Evolutionary conservation across 2,888 invertebrate species (phyloP), one percentile per base, ranked within the genome.

Genomic region (Allygus modestus): DNA sequence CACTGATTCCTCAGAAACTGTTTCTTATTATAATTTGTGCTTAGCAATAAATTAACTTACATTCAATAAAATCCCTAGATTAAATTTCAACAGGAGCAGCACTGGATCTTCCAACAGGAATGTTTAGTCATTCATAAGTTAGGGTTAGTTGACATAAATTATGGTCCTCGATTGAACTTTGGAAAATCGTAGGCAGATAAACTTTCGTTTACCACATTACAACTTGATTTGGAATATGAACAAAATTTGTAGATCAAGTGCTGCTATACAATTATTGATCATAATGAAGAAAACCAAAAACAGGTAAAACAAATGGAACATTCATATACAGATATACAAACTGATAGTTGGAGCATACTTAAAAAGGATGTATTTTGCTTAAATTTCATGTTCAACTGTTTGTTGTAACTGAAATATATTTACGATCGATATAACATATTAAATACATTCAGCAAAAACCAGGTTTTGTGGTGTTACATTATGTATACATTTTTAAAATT

Each of bases 401-500:
- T 37, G 4, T 37, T 9, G 9, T 37, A 37, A 37, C 37, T 37
- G 9, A 37, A 37, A 37, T 37, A 37, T 9, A 37, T 37, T 37
- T 37, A 9, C 37, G 9, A 37, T 37, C 37, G 37, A 17, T 7
- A n/a, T 17, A 69, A 69, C 31, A 17, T n/a, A 31, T 61, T 7
- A 31, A 69, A 31, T 31, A 33, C 31, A 69, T 5, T 31, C 33
- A 69, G 37, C 31, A 31, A 69, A 75, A 37, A 75, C 12, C n/a
- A 51, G 9, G 5, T 51, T 77, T 26, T n/a, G 33, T 77, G 46
- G 77, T 77, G 77, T 77, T 77, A 77, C 43, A 26, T 77, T 28
- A 77, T 46, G 77, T 51, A 77, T 77, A 77, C 77, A 73, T 73
- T 77, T 75, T 77, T 77, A 77, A 73, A 51, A 77, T 77, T 77